These are phyloP conservation scores for Amblyjoppa proteus DNA, from an alignment of 2,888 invertebrate species.

Conservation along the genomic window DNA sequence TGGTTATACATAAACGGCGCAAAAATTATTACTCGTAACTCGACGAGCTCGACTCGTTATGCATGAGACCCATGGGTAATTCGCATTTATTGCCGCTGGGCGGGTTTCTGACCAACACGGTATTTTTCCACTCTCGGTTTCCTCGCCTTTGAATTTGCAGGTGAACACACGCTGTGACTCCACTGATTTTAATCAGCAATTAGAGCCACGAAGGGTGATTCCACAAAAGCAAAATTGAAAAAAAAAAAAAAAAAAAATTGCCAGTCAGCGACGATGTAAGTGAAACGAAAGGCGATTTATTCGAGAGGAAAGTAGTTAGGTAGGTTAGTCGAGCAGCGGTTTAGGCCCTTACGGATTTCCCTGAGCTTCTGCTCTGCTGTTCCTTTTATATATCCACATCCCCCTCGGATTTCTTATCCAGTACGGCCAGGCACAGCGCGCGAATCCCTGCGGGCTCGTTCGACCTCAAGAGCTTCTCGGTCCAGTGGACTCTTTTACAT, in stretches of 20 bases:
- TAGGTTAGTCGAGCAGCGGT: constrained; percentile 50
- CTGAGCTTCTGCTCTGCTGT: constrained; percentile 20
- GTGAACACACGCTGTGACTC: neutral
- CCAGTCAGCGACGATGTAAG: constrained; percentile 14
- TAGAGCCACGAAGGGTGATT: neutral
- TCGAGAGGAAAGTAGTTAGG: constrained; percentile 46
- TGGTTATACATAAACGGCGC: neutral
- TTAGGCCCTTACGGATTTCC: constrained; percentile 57
- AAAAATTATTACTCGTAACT: neutral
- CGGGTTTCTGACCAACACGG: constrained; percentile 19
- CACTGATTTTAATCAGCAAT: neutral
- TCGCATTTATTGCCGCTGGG: constrained; percentile 13
- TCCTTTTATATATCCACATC: constrained; percentile 59
- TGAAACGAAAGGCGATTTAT: constrained; percentile 47
- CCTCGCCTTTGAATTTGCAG: neutral
- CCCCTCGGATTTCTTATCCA: constrained; percentile 61
- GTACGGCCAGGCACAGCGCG: constrained; percentile 49
- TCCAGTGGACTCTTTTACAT: constrained; percentile 67
- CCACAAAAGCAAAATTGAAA: neutral
- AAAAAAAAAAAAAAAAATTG: constrained; percentile 5
- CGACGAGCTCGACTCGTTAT: constrained; percentile 3
- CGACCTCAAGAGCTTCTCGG: constrained; percentile 66
- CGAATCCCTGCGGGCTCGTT: constrained; percentile 65
- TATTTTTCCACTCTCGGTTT: constrained; percentile 29
- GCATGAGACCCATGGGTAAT: constrained; percentile 21